Base-by-base conservation (phyloP, 2,113 vertebrate species). In the Genyomyrus donnyi region DNA sequence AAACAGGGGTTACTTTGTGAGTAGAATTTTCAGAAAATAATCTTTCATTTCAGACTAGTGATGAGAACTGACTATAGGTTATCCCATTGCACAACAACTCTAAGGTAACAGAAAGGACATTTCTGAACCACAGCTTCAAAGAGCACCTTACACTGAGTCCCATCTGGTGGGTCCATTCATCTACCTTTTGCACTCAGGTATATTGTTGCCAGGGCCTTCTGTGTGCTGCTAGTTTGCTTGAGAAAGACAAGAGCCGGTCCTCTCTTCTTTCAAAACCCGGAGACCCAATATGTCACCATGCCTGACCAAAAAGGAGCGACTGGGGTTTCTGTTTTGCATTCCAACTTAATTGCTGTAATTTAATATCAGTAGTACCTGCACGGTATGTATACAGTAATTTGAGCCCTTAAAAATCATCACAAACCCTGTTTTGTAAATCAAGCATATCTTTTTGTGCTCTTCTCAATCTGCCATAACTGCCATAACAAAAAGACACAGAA, bases 331-430 rank as follows among this genome's bases (percentile, higher is more conserved):
- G 17, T 17, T 88, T 88, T 39, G 87, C 87, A 88, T 88, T 88
- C 87, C 87, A 88, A 21, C 35, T 88, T 62, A 88, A 88, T 46
- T 88, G 87, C 35, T 27, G 87, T 88, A 88, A 88, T 62, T 45
- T 56, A 45, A 88, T 58, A 88, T 58, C 53, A 13, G 87, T 35
- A 42, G 21, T 66, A 66, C 56, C 87, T 42, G 17, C 87, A 88
- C 4, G 39, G 35, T 39, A 35, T 88, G 53, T 62, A 56, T n/a
- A 49, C 50, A n/a, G 87, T n/a, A 88, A 88, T 50, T 35, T 24
- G 56, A 88, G 19, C 53, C 42, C 35, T 19, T 6, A 7, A 46
- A 66, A 39, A 39, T 42, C 19, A 88, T 66, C 35, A 88, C 87
- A 88, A 88, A 66, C 35, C 87, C 53, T 39, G 27, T 88, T 88